phyloP scores from a whole-genome alignment of 1,140 invertebrate genomes.

The Magallana angulata region DNA sequence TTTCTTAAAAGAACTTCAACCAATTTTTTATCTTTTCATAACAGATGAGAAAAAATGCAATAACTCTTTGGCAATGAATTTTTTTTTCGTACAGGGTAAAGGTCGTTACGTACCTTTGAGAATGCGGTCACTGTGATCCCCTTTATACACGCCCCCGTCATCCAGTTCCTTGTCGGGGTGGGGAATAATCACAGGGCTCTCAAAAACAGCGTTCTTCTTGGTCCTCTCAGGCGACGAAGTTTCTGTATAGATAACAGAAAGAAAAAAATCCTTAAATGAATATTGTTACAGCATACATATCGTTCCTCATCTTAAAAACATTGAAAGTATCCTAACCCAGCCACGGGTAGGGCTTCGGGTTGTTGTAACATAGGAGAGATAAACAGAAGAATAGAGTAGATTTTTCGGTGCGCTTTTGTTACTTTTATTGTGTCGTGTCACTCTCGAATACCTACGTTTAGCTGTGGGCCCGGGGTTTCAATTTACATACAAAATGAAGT shows the following conservation, averaged over 20 bases:
- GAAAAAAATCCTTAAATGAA: neutral
- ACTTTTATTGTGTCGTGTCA: neutral
- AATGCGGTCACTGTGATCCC: neutral
- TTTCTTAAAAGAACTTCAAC: too few relatives aligned
- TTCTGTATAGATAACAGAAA: neutral
- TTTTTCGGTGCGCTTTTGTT: neutral
- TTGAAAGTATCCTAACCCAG: too few relatives aligned
- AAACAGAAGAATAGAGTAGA: neutral
- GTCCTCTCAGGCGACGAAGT: neutral
- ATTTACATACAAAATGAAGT: conserved; percentile 35
- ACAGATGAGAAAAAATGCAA: too few relatives aligned
- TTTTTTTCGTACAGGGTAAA: neutral
- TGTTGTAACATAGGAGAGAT: neutral
- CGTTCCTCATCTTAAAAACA: too few relatives aligned
- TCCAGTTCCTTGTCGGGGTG: conserved; percentile 9
- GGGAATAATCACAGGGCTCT: conserved; percentile 8
- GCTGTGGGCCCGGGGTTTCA: conserved; percentile 24
- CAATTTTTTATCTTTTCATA: too few relatives aligned
- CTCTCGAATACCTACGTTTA: conserved; percentile 19
- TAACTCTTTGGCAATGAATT: too few relatives aligned
- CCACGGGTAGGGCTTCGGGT: too few relatives aligned
- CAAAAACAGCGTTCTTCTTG: neutral
- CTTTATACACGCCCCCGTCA: conserved; percentile 23
- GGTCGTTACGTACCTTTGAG: neutral
- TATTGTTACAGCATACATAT: too few relatives aligned